Evolutionary conservation across 1,140 invertebrate genomes (phyloP).

Genomic region (Drosophila equinoxialis): DNA sequence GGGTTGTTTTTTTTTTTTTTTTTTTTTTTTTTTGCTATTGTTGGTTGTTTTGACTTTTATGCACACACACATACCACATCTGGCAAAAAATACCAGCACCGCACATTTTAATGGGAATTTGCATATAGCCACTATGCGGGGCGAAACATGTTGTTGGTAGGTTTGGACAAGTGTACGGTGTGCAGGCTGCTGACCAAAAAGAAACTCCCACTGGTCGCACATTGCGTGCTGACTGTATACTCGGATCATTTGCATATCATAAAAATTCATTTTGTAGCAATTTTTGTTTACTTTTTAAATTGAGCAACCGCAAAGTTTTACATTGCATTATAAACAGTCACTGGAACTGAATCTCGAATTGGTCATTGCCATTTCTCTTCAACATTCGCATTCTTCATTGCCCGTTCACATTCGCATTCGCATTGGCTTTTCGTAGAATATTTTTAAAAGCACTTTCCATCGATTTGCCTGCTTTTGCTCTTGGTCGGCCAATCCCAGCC

Average conservation of each 20-base stretch:
- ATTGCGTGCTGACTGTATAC: constrained; percentile 27
- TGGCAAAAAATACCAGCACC: constrained; percentile 48
- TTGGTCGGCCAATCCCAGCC: constrained; percentile 7
- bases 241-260: constrained; percentile 71
- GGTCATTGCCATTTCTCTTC: too few species aligned
- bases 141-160: constrained; percentile 1
- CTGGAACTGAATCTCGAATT: constrained; percentile 8
- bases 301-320: constrained; percentile 79
- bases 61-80: neutral
- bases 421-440: constrained; percentile 36
- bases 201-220: constrained; percentile 22
- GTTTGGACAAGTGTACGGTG: constrained; percentile 26
- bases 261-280: constrained; percentile 76
- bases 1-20: too few species aligned
- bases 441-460: constrained; percentile 47
- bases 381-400: neutral
- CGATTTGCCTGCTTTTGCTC: constrained; percentile 48
- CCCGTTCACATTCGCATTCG: constrained; percentile 7
- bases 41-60: constrained; percentile 41
- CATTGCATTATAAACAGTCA: constrained; percentile 69
- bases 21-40: constrained; percentile 23
- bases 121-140: constrained; percentile 29
- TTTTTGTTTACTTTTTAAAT: constrained; percentile 78
- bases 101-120: constrained; percentile 44
- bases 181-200: neutral